Evolutionary conservation across 2,113 vertebrate genomes (phyloP).

Genomic region (Choloepus hoffmanni): DNA sequence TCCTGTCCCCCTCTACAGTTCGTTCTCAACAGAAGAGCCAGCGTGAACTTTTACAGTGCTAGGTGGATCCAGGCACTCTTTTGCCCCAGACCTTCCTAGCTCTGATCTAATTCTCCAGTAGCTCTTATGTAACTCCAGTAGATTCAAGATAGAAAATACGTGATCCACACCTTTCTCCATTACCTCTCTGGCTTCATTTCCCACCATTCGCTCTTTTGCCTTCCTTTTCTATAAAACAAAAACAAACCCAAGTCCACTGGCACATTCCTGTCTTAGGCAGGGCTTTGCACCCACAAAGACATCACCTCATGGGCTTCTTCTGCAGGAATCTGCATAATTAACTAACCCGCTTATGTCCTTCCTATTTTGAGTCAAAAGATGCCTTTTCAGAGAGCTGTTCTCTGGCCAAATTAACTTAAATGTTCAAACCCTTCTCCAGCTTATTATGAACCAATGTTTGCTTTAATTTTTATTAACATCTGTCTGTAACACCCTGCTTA

Average conservation of each 20-base stretch:
- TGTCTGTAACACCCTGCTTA: not conserved
- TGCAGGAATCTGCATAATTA: not conserved
- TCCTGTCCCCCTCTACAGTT: fast-evolving
- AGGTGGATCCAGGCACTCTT: too few species aligned
- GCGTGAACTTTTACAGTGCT: not conserved
- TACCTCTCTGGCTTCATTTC: not conserved
- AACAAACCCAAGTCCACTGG: not conserved
- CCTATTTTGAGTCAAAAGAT: not conserved
- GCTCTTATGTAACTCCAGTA: not conserved
- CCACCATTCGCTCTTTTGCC: not conserved
- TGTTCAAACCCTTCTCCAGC: not conserved
- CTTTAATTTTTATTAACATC: not conserved
- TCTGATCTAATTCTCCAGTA: not conserved
- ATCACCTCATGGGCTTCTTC: not conserved
- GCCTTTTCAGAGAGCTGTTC: not conserved
- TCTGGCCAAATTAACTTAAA: not conserved
- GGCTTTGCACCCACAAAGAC: not conserved
- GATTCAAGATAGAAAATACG: not conserved
- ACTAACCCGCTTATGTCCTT: not conserved
- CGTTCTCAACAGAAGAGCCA: not conserved
- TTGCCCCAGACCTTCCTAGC: too few species aligned
- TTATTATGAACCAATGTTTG: not conserved
- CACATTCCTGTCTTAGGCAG: not conserved
- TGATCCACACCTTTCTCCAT: not conserved
- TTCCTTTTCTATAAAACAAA: not conserved